These are phyloP conservation scores for Drosophila chauvacae DNA, from an alignment of 1,140 invertebrate genomes.

Conservation along the genomic window DNA sequence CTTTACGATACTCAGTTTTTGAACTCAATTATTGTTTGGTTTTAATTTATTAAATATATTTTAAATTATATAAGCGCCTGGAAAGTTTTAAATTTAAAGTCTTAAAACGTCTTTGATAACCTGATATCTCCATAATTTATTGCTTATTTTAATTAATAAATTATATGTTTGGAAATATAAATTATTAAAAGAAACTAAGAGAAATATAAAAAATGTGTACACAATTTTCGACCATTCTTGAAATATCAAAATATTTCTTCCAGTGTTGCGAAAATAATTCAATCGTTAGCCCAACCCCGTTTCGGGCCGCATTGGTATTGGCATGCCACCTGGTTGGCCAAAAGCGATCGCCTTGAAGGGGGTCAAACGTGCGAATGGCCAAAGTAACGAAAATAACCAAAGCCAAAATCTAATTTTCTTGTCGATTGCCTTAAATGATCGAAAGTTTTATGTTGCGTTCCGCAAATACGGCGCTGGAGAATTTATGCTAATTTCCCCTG, in stretches of 20 bases:
- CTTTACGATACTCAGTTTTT: too few relatives aligned
- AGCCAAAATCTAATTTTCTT: slow-evolving; percentile 39
- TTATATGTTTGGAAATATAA: too few relatives aligned
- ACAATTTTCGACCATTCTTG: too few relatives aligned
- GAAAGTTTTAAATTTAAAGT: too few relatives aligned
- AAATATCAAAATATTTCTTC: slow-evolving; percentile 21
- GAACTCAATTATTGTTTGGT: too few relatives aligned
- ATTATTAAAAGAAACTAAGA: too few relatives aligned
- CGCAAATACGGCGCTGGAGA: slow-evolving; percentile 32
- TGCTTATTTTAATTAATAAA: too few relatives aligned
- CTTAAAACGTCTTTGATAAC: too few relatives aligned
- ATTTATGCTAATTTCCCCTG: slow-evolving; percentile 57
- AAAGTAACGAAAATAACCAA: slow-evolving; percentile 26
- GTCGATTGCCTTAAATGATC: slow-evolving; percentile 53
- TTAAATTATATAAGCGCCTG: too few relatives aligned
- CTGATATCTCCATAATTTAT: too few relatives aligned
- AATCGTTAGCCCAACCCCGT: slow-evolving; percentile 35
- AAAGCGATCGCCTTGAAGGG: slow-evolving; percentile 69
- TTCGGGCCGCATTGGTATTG: slow-evolving; percentile 9
- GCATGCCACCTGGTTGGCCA: slow-evolving; percentile 43
- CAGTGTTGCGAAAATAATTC: slow-evolving; percentile 66
- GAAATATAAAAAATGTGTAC: too few relatives aligned
- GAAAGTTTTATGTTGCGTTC: slow-evolving; percentile 50
- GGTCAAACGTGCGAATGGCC: slow-evolving; percentile 70
- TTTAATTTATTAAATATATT: too few relatives aligned